These are phyloP conservation scores for Meiosimyza platycephala DNA, from an alignment of 2,888 invertebrate genomes.

Conservation along the genomic window DNA sequence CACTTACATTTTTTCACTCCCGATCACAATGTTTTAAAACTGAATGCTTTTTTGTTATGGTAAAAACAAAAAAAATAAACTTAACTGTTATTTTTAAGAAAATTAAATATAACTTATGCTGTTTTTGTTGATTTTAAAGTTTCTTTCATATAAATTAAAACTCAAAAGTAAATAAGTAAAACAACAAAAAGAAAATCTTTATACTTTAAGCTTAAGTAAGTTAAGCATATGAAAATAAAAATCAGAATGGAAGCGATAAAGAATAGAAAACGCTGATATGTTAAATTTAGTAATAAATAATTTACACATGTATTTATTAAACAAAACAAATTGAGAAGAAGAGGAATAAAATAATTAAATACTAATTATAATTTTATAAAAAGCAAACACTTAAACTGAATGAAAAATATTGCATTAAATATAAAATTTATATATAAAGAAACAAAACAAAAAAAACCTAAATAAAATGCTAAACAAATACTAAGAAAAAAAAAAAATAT, in stretches of 20 bases:
- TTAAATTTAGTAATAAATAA: no score
- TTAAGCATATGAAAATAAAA: conserved; percentile 9
- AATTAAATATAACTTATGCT: not conserved
- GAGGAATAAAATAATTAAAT: not conserved
- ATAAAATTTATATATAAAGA: conserved; percentile 1
- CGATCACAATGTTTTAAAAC: no score
- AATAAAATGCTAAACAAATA: not conserved
- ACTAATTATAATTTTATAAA: not conserved
- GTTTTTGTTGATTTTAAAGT: no score
- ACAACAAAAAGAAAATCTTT: conserved; percentile 15
- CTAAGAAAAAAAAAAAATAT: conserved; percentile 29
- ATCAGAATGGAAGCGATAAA: not conserved
- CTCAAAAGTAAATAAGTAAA: conserved; percentile 1
- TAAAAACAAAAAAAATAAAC: not conserved
- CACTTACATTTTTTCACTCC: no score
- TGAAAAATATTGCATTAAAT: conserved; percentile 1
- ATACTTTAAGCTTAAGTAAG: conserved; percentile 25
- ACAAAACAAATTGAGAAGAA: not conserved
- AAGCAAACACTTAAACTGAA: not conserved
- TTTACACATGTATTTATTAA: no score
- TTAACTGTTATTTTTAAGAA: not conserved
- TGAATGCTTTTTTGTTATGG: no score
- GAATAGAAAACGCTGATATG: not conserved
- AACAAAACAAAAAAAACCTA: conserved; percentile 8
- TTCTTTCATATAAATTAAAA: no score